Percentiles rank a stretch among this genome's conserved stretches.
Evolutionary conservation across 2,797 vertebrate genomes (phyloP).

Genomic region (Anniella stebbinsi): DNA sequence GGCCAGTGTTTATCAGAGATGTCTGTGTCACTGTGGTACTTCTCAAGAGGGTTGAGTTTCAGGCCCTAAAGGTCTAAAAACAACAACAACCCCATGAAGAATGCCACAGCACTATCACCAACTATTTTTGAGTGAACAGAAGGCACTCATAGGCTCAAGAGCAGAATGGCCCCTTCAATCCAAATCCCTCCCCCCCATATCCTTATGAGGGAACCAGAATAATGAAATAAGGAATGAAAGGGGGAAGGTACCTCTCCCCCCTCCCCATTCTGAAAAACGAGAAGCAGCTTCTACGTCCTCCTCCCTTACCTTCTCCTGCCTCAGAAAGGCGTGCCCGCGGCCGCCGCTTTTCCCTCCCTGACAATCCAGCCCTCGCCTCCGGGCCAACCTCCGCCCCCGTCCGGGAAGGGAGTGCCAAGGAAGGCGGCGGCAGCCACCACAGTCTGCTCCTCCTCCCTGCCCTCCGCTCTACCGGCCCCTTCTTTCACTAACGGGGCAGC

Average conservation of each 20-base stretch:
- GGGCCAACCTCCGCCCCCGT: not conserved
- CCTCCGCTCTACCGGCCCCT: slow-evolving; percentile 33
- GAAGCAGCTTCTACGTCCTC: not conserved
- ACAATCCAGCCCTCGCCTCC: not conserved
- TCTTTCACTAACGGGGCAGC: not conserved
- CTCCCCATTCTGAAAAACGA: not conserved
- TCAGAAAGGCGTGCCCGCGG: not conserved
- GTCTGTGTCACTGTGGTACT: not conserved
- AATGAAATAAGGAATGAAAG: not conserved
- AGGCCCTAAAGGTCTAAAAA: not conserved
- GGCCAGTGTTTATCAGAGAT: not conserved
- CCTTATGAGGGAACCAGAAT: not conserved
- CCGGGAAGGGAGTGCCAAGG: slow-evolving; percentile 12
- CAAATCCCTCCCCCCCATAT: not conserved
- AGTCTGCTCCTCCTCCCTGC: not conserved
- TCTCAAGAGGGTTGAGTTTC: not conserved
- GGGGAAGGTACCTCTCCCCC: too few relatives aligned
- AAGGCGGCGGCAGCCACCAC: not conserved
- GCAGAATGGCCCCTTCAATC: not conserved
- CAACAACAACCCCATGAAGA: not conserved
- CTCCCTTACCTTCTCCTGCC: not conserved
- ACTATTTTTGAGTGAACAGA: not conserved
- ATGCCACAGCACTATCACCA: too few relatives aligned
- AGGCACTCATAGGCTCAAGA: too few relatives aligned
- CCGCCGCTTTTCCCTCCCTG: not conserved